Conservation (phyloP, 37 sponge, comb jelly and placozoan genomes). For the Ianthella basta region DNA sequence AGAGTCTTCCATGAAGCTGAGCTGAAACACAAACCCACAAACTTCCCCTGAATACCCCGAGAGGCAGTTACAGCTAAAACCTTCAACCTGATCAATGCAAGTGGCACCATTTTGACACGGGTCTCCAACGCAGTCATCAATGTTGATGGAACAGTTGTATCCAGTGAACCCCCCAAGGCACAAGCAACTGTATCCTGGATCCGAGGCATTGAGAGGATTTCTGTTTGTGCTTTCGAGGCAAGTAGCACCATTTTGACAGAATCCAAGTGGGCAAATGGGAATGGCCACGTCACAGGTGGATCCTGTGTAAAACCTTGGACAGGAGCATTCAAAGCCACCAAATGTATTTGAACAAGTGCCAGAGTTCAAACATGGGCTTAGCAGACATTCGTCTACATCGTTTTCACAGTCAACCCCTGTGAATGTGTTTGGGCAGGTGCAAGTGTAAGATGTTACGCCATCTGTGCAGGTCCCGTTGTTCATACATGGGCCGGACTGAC, state of each 20-base stretch:
- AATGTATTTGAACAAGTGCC: slow-evolving; percentile 13
- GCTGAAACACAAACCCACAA: slow-evolving; percentile 34
- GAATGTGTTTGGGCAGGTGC: not conserved
- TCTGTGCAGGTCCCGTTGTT: slow-evolving; percentile 30
- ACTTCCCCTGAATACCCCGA: slow-evolving; percentile 49
- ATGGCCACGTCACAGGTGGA: not conserved
- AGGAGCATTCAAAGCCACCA: slow-evolving; percentile 36
- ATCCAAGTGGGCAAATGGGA: slow-evolving; percentile 6
- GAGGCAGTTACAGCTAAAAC: slow-evolving; percentile 57
- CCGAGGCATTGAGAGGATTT: not conserved
- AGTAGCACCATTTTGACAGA: slow-evolving; percentile 31
- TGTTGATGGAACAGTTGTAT: slow-evolving; percentile 29
- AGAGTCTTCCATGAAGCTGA: slow-evolving; percentile 20
- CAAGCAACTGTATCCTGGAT: slow-evolving; percentile 19
- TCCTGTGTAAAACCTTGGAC: slow-evolving; percentile 32
- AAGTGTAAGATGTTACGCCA: not conserved
- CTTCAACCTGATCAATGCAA: slow-evolving; percentile 38
- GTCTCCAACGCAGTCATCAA: slow-evolving; percentile 42
- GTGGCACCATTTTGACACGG: slow-evolving; percentile 61
- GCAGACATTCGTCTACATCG: slow-evolving; percentile 40
- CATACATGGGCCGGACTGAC: slow-evolving; percentile 23
- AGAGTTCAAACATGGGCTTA: slow-evolving; percentile 2
- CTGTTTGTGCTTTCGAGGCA: slow-evolving; percentile 1
- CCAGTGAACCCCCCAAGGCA: slow-evolving; percentile 25
- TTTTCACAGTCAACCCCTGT: slow-evolving; percentile 22